Base-by-base conservation (phyloP, 2,113 vertebrate genomes). In the Todiramphus saurophagus region DNA sequence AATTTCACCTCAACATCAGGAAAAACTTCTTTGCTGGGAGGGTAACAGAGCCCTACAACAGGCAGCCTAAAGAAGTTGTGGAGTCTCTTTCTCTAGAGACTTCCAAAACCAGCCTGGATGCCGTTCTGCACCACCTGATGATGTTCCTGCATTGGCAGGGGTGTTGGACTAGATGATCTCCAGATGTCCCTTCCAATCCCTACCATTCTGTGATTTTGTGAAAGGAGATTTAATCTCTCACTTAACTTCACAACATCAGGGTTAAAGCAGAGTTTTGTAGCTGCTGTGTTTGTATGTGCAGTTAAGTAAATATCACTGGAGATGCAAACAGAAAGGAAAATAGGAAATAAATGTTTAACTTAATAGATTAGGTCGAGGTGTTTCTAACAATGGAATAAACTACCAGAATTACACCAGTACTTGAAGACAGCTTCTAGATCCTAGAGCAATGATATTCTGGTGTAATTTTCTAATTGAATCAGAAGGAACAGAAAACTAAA, bases 211-310 rank as follows among this genome's bases (percentile, higher is more conserved):
- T 28, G 35, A 28, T 53, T 53, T 28, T 53, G 51, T 14, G 35
- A 74, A 83, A 68, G 9, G 16, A 91, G 20, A 77, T 70, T 66
- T 70, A 39, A 70, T 48, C 35, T 83, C 21, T 78, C 17, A 20
- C 55, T 76, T 70, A 70, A 46, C 20, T 6, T 16, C 16, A 53
- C 6, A 83, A 14, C 7, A 25, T 0, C 0, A 51, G 81, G 16
- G 24, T 50, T 43, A 56, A 72, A 59, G 16, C 20, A 5, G 1
- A 8, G 63, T 13, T 59, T 76, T n/a, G 30, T 14, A 21, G n/a
- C 15, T 63, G 18, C 7, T 51, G 20, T n/a, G 14, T 51, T 66
- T 4, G 2, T 39, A 8, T 0, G 2, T 16, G 5, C 13, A 39
- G 9, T 43, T 30, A 64, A 64, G 5, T 33, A 84, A 88, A 35